phyloP scores from a whole-genome alignment of 2,888 invertebrate species.

The Sinotaia quadrata region DNA sequence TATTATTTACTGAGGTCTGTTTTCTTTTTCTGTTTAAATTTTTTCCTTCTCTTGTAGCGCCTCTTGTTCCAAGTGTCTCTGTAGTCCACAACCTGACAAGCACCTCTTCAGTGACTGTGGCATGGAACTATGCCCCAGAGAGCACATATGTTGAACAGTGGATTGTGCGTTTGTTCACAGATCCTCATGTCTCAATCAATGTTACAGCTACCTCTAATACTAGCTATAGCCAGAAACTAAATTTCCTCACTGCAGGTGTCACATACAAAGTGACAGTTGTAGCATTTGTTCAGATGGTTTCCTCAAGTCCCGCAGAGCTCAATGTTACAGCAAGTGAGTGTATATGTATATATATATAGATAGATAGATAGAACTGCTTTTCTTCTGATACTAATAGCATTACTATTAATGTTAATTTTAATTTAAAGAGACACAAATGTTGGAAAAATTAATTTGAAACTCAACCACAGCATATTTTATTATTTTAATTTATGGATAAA shows the following conservation, averaged over 20 bases:
- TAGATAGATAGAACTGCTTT: too few relatives aligned
- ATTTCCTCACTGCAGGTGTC: slow-evolving; percentile 47
- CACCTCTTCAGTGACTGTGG: slow-evolving; percentile 37
- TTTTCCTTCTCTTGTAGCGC: slow-evolving; percentile 40
- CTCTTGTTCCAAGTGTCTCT: slow-evolving; percentile 42
- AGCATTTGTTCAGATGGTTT: slow-evolving; percentile 41
- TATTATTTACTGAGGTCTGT: too few relatives aligned
- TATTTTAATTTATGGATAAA: too few relatives aligned
- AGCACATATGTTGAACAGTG: slow-evolving; percentile 48
- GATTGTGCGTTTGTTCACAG: slow-evolving; percentile 39
- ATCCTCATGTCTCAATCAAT: slow-evolving; percentile 2
- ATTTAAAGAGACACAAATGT: too few relatives aligned
- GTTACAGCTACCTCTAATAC: slow-evolving; percentile 25
- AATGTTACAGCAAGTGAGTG: slow-evolving; percentile 50
- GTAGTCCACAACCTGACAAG: slow-evolving; percentile 37
- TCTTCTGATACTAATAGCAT: too few relatives aligned
- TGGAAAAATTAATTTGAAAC: too few relatives aligned
- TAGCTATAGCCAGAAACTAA: slow-evolving; percentile 36
- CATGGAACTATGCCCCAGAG: slow-evolving; percentile 46
- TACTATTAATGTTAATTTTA: too few relatives aligned
- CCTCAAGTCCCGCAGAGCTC: slow-evolving; percentile 35
- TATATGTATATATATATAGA: too few relatives aligned
- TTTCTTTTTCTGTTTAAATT: not conserved
- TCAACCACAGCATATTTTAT: too few relatives aligned
- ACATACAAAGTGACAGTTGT: slow-evolving; percentile 47